Conservation (phyloP, 2,888 invertebrate genomes). For the Himalopsyche japonica region DNA sequence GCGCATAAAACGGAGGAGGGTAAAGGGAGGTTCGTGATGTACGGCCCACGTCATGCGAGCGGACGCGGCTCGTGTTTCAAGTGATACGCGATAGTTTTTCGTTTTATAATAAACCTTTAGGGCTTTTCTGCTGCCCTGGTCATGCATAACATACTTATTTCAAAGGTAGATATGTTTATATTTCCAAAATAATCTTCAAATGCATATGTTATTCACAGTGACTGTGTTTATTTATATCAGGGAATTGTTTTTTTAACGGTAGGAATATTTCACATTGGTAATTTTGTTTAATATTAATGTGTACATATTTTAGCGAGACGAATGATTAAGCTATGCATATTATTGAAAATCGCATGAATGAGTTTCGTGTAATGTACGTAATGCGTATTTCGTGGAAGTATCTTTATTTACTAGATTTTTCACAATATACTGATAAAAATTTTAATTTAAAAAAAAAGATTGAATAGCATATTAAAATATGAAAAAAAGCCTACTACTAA, state of each 20-base stretch:
- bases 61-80: constrained; percentile 39
- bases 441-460: no score
- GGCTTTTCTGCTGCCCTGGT: constrained; percentile 11
- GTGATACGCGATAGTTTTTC: constrained; percentile 35
- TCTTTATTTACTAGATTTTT: no score
- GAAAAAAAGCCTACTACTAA: no score
- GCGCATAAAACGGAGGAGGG: constrained; percentile 4
- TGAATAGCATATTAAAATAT: no score
- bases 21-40: constrained; percentile 30
- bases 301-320: no score
- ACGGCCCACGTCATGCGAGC: constrained; percentile 33
- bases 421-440: no score
- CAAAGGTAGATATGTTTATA: not conserved
- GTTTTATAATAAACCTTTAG: constrained; percentile 15
- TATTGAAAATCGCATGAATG: no score
- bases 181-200: not conserved
- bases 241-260: not conserved
- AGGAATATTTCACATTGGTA: not conserved
- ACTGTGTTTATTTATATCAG: not conserved
- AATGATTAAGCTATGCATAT: no score
- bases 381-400: no score
- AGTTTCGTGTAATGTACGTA: no score
- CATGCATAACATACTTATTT: not conserved
- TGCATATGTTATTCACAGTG: not conserved
- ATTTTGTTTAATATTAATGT: no score